Percentiles rank a stretch among this genome's conserved stretches.
These are phyloP conservation scores for Camelus bactrianus DNA, from an alignment of 2,113 vertebrate species.

Conservation along the genomic window DNA sequence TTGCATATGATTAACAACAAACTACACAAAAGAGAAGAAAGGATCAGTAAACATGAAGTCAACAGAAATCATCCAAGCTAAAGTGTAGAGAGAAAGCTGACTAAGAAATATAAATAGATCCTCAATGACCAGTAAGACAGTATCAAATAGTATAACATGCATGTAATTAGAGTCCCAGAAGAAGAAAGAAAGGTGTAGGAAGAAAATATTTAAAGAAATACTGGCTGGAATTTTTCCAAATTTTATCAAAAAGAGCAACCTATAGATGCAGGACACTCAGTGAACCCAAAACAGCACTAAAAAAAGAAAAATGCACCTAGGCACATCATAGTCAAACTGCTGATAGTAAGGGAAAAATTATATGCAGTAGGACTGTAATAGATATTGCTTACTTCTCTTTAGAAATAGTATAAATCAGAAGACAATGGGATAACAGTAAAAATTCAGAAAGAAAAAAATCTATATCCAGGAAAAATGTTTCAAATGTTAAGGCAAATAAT, in stretches of 20 bases:
- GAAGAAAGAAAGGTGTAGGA: neutral
- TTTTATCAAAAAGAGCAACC: neutral
- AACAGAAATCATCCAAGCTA: constrained; percentile 16
- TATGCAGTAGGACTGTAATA: neutral
- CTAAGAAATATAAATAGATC: neutral
- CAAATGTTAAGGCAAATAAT: neutral
- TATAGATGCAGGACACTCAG: neutral
- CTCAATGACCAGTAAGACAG: neutral
- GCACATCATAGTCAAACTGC: neutral
- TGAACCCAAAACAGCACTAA: neutral
- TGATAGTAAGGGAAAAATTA: neutral
- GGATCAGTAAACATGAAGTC: neutral
- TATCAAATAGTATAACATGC: neutral
- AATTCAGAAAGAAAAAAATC: neutral
- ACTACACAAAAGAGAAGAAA: neutral
- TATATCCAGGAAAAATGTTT: neutral
- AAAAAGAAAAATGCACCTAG: neutral
- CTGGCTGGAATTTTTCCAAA: neutral
- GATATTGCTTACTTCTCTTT: neutral
- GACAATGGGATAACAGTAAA: neutral
- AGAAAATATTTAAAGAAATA: neutral
- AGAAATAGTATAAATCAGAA: neutral
- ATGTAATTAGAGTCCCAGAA: neutral
- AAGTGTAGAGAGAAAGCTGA: neutral
- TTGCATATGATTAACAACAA: neutral